These are phyloP conservation scores for Cheirogaleus medius DNA, from an alignment of 2,113 vertebrate genomes.

Conservation along the genomic window DNA sequence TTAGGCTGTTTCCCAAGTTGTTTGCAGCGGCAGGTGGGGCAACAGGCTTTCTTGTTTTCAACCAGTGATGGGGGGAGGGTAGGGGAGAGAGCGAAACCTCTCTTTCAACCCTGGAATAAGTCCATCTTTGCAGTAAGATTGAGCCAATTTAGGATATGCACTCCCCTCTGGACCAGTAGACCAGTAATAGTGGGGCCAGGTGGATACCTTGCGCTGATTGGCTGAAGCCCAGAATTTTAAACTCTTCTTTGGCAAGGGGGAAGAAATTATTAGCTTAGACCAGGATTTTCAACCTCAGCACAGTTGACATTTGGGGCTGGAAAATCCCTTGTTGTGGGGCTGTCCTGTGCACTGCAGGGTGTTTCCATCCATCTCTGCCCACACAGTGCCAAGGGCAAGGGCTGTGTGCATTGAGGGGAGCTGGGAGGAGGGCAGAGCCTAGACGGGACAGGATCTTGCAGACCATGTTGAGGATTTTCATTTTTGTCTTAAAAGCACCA, in stretches of 20 bases:
- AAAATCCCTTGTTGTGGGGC: not conserved
- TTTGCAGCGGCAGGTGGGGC: not conserved
- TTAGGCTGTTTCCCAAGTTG: not conserved
- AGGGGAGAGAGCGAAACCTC: not conserved
- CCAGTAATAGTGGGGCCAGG: not conserved
- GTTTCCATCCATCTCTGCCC: not conserved
- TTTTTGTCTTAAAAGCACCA: not conserved
- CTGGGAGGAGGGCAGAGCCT: not conserved
- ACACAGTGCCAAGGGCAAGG: not conserved
- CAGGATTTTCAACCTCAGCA: not conserved
- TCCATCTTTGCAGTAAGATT: not conserved
- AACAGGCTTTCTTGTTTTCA: not conserved
- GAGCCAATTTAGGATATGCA: not conserved
- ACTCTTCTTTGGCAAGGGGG: not conserved
- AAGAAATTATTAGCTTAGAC: not conserved
- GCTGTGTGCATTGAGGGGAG: not conserved
- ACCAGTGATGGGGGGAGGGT: not conserved
- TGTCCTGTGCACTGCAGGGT: not conserved
- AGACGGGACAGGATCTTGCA: not conserved
- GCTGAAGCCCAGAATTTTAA: not conserved
- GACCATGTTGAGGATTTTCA: not conserved
- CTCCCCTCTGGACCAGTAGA: not conserved
- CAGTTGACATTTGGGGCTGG: not conserved
- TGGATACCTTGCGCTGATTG: not conserved
- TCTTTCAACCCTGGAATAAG: not conserved